Evolutionary conservation across 2,888 invertebrate species (phyloP).

Genomic region (Xestobium rufovillosum): DNA sequence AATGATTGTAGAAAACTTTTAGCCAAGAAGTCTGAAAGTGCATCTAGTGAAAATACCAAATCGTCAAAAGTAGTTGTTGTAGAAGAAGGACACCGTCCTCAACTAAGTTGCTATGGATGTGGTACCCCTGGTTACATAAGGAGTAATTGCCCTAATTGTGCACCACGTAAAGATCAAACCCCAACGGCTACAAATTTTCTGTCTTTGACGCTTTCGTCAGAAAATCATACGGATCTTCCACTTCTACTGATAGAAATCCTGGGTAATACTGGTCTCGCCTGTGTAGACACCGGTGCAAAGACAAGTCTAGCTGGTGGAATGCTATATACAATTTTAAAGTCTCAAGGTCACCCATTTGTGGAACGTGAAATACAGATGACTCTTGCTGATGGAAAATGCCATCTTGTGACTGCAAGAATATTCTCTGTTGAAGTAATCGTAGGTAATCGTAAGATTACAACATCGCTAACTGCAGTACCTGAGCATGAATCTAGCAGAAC

Average conservation of each 20-base stretch:
- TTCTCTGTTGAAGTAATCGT: constrained; percentile 3
- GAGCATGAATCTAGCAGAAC: constrained; percentile 7
- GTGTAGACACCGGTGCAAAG: constrained; percentile 9
- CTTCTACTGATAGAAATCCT: constrained; percentile 4
- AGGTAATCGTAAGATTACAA: constrained; percentile 3
- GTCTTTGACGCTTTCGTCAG: too few species aligned
- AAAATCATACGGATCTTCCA: too few species aligned
- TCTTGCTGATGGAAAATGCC: constrained; percentile 5
- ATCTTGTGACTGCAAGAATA: background rate
- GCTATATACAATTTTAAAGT: constrained; percentile 3
- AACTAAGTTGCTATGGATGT: constrained; percentile 14
- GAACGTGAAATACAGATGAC: background rate
- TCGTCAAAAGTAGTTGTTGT: too few species aligned
- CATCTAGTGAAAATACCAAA: too few species aligned
- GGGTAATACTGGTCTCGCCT: constrained; percentile 4
- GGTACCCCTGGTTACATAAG: constrained; percentile 11
- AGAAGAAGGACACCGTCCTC: too few species aligned
- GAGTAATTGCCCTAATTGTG: constrained; percentile 8
- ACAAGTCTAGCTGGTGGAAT: constrained; percentile 6
- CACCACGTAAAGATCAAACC: too few species aligned
- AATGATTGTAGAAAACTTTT: constrained; percentile 6
- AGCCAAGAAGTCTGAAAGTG: too few species aligned
- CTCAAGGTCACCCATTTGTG: background rate
- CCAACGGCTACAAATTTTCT: too few species aligned
- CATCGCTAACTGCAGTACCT: constrained; percentile 6